These are phyloP conservation scores for Phaenicophaeus curvirostris DNA, from an alignment of 2,797 vertebrate genomes.

Conservation along the genomic window DNA sequence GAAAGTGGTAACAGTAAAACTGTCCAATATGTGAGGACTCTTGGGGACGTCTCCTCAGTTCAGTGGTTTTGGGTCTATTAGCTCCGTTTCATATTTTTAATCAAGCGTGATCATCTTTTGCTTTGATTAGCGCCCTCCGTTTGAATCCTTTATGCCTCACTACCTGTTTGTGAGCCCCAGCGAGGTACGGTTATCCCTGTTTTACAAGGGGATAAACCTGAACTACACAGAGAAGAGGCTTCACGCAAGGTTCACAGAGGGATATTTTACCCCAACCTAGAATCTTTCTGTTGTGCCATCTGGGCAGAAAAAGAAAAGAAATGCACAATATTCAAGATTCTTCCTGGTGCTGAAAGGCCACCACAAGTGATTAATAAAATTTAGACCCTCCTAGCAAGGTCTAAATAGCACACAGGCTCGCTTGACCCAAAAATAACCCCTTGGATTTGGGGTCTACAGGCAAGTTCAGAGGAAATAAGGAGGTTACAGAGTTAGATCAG, in stretches of 20 bases:
- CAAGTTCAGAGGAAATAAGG: neutral
- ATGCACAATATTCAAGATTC: neutral
- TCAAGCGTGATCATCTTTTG: neutral
- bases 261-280: accelerated
- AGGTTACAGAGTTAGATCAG: accelerated
- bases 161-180: neutral
- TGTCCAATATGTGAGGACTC: accelerated
- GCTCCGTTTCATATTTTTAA: neutral
- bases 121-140: neutral
- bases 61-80: neutral
- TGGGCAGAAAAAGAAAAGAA: neutral
- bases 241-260: neutral
- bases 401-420: neutral
- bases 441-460: neutral
- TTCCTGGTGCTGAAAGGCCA: neutral
- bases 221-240: neutral
- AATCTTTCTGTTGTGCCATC: neutral
- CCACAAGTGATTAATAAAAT: neutral
- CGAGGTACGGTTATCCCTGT: neutral
- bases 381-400: neutral
- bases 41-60: neutral
- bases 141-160: neutral
- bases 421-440: neutral
- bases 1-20: neutral
- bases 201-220: neutral